Evolutionary conservation across 2,113 vertebrate genomes (phyloP).

Genomic region (Cryptoleucopteryx plumbea): DNA sequence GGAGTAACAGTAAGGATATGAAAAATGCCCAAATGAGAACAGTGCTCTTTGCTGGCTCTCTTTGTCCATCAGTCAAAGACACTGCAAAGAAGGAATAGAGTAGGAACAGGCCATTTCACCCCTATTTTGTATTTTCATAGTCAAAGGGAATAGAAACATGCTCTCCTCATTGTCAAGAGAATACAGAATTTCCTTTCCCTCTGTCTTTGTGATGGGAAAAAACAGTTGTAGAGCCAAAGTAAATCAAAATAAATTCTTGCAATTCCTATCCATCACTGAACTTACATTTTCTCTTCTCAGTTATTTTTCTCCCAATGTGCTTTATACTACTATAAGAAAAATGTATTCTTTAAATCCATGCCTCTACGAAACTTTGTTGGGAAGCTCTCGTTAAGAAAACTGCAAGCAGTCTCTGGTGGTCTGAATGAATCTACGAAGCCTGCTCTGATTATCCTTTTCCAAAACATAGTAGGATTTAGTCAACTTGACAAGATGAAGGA

Average conservation of each 20-base stretch:
- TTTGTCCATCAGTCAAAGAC: neutral
- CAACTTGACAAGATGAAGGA: neutral
- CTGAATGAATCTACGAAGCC: neutral
- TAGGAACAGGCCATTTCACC: neutral
- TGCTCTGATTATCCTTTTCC: neutral
- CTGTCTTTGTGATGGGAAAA: neutral
- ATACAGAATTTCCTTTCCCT: neutral
- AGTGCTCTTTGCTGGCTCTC: neutral
- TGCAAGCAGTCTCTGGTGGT: neutral
- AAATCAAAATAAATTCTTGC: conserved; percentile 7
- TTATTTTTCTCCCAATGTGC: neutral
- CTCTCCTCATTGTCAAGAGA: neutral
- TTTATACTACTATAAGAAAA: neutral
- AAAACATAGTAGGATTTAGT: conserved; percentile 1
- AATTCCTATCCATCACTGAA: neutral
- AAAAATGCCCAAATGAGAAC: neutral
- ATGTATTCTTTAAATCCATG: neutral
- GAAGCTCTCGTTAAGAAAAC: neutral
- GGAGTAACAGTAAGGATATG: neutral
- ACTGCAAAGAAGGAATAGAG: neutral
- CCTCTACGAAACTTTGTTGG: neutral
- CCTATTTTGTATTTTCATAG: neutral
- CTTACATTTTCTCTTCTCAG: neutral
- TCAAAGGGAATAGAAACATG: neutral
- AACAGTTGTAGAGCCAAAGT: neutral